Evolutionary conservation across 2,113 vertebrate genomes (phyloP).

Genomic region (Tautogolabrus adspersus): DNA sequence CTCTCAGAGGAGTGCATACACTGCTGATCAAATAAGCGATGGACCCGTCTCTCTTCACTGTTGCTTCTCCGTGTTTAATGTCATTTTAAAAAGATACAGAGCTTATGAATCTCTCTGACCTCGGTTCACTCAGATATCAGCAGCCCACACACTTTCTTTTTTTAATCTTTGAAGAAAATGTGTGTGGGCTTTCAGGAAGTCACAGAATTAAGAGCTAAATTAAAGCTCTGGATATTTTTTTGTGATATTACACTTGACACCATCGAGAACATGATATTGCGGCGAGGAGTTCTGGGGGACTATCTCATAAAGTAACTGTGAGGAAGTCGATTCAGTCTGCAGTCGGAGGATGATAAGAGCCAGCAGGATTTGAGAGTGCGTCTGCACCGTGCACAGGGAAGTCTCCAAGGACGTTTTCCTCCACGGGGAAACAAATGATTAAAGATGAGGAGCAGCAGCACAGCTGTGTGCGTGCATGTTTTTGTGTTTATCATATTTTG

Average conservation of each 20-base stretch:
- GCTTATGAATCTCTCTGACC: background rate
- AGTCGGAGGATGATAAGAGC: conserved; percentile 9
- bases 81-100: background rate
- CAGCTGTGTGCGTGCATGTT: background rate
- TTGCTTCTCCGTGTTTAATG: background rate
- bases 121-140: background rate
- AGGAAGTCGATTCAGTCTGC: background rate
- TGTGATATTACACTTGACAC: background rate
- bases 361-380: background rate
- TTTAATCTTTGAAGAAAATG: background rate
- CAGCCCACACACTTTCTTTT: background rate
- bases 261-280: background rate
- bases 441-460: conserved; percentile 18
- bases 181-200: conserved; percentile 9
- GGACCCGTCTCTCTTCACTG: background rate
- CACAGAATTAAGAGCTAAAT: background rate
- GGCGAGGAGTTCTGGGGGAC: background rate
- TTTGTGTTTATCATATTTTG: conserved; percentile 11
- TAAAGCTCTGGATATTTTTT: background rate
- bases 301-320: background rate
- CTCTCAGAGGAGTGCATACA: background rate
- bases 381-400: background rate
- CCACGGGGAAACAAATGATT: conserved; percentile 13
- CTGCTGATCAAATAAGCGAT: conserved; percentile 18
- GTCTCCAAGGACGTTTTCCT: conserved; percentile 18